These are phyloP conservation scores for Rana temporaria DNA, from an alignment of 2,113 vertebrate genomes.

Conservation along the genomic window DNA sequence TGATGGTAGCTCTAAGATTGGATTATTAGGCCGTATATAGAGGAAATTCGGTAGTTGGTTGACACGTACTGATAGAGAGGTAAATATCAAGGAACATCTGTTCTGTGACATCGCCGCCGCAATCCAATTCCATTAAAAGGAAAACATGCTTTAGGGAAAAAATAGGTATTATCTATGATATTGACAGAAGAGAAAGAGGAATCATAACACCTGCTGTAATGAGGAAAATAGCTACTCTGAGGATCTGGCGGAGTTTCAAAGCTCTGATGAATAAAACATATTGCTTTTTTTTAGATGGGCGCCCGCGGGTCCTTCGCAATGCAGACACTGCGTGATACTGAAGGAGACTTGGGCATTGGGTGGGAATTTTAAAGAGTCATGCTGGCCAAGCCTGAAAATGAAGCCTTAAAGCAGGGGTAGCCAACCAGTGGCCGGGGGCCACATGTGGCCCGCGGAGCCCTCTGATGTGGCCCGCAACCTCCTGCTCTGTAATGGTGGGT, in stretches of 20 bases:
- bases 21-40: not conserved
- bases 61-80: not conserved
- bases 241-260: constrained; percentile 18
- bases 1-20: not conserved
- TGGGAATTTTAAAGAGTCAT: no score
- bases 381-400: no score
- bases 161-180: constrained; percentile 51
- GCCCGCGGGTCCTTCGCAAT: not conserved
- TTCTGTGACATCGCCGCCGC: constrained; percentile 7
- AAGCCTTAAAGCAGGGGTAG: no score
- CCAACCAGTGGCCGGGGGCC: no score
- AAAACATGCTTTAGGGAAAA: constrained; percentile 30
- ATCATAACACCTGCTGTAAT: constrained; percentile 43
- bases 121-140: constrained; percentile 39
- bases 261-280: constrained; percentile 14
- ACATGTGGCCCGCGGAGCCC: no score
- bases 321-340: not conserved
- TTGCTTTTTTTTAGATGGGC: not conserved
- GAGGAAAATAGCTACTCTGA: constrained; percentile 14
- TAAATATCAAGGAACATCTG: not conserved
- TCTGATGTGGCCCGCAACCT: no score
- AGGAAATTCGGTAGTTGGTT: not conserved
- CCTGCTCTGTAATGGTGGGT: no score
- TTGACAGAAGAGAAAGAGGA: constrained; percentile 40
- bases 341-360: no score